Percentiles rank a stretch among this genome's conserved stretches.
These are phyloP conservation scores for Byasa hedistus DNA, from an alignment of 2,888 invertebrate species.

Conservation along the genomic window DNA sequence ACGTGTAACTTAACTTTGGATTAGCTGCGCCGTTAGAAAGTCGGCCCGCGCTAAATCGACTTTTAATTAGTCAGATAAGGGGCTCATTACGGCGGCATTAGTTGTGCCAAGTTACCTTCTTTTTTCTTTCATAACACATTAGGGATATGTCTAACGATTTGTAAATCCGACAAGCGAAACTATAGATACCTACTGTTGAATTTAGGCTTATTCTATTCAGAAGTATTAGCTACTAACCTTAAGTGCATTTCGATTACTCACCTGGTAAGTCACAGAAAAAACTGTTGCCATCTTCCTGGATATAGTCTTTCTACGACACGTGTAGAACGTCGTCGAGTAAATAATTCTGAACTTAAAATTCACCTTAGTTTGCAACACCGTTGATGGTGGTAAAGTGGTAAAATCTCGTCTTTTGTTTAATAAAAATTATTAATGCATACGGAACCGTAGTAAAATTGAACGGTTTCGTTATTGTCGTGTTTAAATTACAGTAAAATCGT, in stretches of 20 bases:
- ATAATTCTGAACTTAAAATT: too few species aligned
- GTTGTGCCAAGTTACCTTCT: conserved; percentile 66
- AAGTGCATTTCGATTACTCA: too few species aligned
- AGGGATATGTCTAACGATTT: neutral
- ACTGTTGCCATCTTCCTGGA: too few species aligned
- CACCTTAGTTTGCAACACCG: too few species aligned
- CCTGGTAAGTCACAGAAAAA: too few species aligned
- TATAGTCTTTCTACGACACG: too few species aligned
- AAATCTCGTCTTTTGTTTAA: neutral
- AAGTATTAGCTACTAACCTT: too few species aligned
- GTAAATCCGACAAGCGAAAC: neutral
- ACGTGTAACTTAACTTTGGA: conserved; percentile 40
- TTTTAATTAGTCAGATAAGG: conserved; percentile 79
- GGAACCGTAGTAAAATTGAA: conserved; percentile 35
- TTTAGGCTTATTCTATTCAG: too few species aligned
- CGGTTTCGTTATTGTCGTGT: conserved; percentile 34
- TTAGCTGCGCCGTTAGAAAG: conserved; percentile 62
- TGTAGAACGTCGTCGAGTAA: too few species aligned
- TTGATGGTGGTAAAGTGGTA: too few species aligned
- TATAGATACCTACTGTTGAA: neutral
- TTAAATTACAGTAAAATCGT: conserved; percentile 58
- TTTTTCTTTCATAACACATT: conserved; percentile 28
- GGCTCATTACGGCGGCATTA: conserved; percentile 72
- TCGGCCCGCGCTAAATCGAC: conserved; percentile 66
- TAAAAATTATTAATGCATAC: conserved; percentile 27